A percentile compares a stretch with the other conserved stretches of the same genome.
Evolutionary conservation across 1,140 invertebrate genomes (phyloP).

Genomic region (Caenorhabditis briggsae): DNA sequence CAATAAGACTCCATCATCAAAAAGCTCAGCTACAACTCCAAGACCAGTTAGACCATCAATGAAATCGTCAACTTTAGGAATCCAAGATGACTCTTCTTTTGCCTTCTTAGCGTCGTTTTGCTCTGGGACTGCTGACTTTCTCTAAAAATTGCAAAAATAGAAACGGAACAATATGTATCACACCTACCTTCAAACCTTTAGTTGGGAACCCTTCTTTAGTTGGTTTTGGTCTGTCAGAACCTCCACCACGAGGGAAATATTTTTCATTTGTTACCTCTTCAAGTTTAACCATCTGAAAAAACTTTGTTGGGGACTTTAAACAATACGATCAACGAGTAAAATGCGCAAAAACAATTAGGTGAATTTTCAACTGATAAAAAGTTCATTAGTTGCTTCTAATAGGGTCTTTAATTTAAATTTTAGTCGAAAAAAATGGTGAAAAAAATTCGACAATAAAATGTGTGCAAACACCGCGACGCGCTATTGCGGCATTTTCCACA

Average conservation of each 20-base stretch:
- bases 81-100: slow-evolving; percentile 12
- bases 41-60: slow-evolving; percentile 17
- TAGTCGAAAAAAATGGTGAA: background rate
- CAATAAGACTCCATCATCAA: slow-evolving; percentile 31
- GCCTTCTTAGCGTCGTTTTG: slow-evolving; percentile 34
- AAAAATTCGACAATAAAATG: background rate
- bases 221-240: slow-evolving; percentile 19
- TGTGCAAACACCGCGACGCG: background rate
- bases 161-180: background rate
- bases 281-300: slow-evolving; percentile 48
- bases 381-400: background rate
- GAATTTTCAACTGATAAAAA: background rate
- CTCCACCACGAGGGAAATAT: slow-evolving; percentile 41
- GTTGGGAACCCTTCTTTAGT: background rate
- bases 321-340: background rate
- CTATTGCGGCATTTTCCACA: background rate
- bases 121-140: slow-evolving; percentile 1
- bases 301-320: no score
- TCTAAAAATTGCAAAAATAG: background rate
- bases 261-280: slow-evolving; percentile 46
- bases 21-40: slow-evolving; percentile 16
- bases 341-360: background rate
- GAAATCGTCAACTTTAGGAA: slow-evolving; percentile 28
- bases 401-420: background rate
- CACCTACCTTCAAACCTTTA: background rate